A percentile compares a stretch with the other conserved stretches of the same genome.
Evolutionary conservation across 1,140 invertebrate species (phyloP).

Genomic region (Olivierus martensii): DNA sequence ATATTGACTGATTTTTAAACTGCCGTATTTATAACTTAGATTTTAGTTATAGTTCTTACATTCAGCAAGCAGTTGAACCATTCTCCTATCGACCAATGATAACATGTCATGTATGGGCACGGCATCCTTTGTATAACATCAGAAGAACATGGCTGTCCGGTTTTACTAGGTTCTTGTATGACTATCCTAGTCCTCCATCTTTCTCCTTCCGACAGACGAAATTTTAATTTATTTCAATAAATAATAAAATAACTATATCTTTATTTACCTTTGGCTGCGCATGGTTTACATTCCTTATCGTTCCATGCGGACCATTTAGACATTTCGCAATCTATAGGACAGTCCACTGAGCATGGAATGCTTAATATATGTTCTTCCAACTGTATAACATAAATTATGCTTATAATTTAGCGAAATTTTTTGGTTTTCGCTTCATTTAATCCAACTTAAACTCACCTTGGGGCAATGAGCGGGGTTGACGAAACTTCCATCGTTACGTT

Average conservation of each 20-base stretch:
- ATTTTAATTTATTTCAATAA: too few relatives aligned
- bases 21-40: too few relatives aligned
- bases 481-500: constrained; percentile 40
- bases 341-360: constrained; percentile 43
- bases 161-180: constrained; percentile 33
- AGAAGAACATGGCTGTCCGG: constrained; percentile 37
- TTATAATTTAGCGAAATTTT: too few relatives aligned
- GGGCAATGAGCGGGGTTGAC: constrained; percentile 35
- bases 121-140: constrained; percentile 34
- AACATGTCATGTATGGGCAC: constrained; percentile 38
- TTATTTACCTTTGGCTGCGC: constrained; percentile 22
- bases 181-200: constrained; percentile 29
- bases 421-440: too few relatives aligned
- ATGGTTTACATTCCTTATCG: constrained; percentile 35
- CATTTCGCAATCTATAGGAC: constrained; percentile 49
- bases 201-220: constrained; percentile 7
- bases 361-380: too few relatives aligned
- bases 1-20: too few relatives aligned
- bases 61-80: constrained; percentile 38
- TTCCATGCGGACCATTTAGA: constrained; percentile 45
- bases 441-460: constrained; percentile 2
- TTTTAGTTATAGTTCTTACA: too few relatives aligned
- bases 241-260: neutral
- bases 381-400: too few relatives aligned
- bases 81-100: constrained; percentile 32